Percentiles rank a stretch among this genome's conserved stretches.
These are phyloP conservation scores for Patella caerulea DNA, from an alignment of 2,888 invertebrate species.

Conservation along the genomic window DNA sequence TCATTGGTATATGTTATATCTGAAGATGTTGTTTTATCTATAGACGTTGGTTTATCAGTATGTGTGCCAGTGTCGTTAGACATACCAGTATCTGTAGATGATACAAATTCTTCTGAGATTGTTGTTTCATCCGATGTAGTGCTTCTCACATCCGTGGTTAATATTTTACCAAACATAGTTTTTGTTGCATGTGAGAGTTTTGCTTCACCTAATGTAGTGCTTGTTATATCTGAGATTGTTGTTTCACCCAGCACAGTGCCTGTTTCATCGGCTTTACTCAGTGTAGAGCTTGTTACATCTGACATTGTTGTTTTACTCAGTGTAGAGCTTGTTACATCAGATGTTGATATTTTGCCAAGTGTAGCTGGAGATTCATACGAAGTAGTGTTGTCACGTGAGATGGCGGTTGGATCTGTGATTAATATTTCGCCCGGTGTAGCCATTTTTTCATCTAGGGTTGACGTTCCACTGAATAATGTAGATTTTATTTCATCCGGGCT, in stretches of 20 bases:
- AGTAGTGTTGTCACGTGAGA: too few species aligned
- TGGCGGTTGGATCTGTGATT: too few species aligned
- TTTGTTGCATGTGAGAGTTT: background rate
- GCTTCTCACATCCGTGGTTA: background rate
- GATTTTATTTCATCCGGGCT: too few species aligned
- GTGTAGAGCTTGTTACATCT: background rate
- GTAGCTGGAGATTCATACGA: too few species aligned
- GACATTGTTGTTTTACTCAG: background rate
- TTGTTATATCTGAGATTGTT: background rate
- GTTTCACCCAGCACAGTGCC: background rate
- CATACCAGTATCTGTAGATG: background rate
- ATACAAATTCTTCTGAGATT: background rate
- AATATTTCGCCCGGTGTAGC: too few species aligned
- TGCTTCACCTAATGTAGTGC: background rate
- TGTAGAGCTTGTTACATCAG: too few species aligned
- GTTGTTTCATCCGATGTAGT: background rate
- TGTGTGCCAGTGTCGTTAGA: background rate
- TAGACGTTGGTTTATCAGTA: background rate
- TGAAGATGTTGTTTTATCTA: background rate
- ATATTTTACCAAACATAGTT: background rate
- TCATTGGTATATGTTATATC: background rate
- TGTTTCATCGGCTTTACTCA: background rate
- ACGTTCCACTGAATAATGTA: too few species aligned
- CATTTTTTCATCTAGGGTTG: too few species aligned
- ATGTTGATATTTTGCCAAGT: too few species aligned